Percentiles rank a stretch among this genome's conserved stretches.
Conservation (phyloP, 2,888 invertebrate genomes). For the Brenthis daphne region DNA sequence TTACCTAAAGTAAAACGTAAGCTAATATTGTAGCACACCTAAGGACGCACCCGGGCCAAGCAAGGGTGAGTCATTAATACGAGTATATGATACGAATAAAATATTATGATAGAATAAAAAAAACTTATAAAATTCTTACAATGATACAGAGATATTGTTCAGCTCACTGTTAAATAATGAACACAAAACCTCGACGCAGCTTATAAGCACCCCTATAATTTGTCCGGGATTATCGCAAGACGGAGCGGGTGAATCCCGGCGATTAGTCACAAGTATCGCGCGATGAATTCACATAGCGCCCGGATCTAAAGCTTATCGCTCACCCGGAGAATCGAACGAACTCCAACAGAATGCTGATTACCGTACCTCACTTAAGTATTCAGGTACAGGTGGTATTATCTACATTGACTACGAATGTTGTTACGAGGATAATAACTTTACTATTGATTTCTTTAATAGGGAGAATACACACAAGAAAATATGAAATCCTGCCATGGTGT, state of each 20-base stretch:
- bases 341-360: conserved; percentile 76
- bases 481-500: too few species aligned
- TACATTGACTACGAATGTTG: conserved; percentile 67
- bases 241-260: conserved; percentile 72
- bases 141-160: conserved; percentile 46
- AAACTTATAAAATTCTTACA: neutral
- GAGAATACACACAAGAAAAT: neutral
- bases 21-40: too few species aligned
- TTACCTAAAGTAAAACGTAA: too few species aligned
- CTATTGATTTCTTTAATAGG: conserved; percentile 21
- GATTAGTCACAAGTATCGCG: conserved; percentile 80
- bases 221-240: conserved; percentile 77
- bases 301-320: conserved; percentile 62
- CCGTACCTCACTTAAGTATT: conserved; percentile 67
- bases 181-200: conserved; percentile 59
- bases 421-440: conserved; percentile 32
- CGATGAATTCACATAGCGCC: conserved; percentile 55
- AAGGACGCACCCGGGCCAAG: too few species aligned
- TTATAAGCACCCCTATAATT: conserved; percentile 75
- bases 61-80: too few species aligned
- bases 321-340: conserved; percentile 55
- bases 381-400: conserved; percentile 72
- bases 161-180: conserved; percentile 72
- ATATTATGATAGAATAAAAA: too few species aligned
- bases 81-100: too few species aligned